Conservation (phyloP, 2,113 vertebrate species). For the Dipodomys ordii region DNA sequence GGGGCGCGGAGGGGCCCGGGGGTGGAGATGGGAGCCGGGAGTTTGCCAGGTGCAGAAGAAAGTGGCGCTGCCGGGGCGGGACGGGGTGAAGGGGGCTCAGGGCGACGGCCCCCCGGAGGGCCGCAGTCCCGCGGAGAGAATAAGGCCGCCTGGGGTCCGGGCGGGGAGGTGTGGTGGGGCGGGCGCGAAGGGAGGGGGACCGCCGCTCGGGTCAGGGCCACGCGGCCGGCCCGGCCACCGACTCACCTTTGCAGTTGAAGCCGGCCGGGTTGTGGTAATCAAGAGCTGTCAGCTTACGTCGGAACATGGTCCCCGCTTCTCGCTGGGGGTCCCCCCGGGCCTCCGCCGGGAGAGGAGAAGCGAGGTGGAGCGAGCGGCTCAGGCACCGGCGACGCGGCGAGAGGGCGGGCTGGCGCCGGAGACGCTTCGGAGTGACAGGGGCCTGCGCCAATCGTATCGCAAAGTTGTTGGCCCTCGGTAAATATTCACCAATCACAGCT, state of each 20-base stretch:
- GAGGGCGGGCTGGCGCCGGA: background rate
- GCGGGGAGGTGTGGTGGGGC: background rate
- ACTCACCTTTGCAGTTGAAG: slow-evolving; percentile 94
- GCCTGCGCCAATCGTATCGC: rapidly evolving
- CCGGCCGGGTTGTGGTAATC: slow-evolving; percentile 94
- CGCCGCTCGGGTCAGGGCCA: background rate
- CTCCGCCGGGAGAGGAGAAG: background rate
- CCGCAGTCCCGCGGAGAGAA: background rate
- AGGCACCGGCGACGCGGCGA: background rate
- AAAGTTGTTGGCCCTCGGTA: no score
- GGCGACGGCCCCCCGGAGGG: background rate
- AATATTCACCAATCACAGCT: slow-evolving; percentile 57
- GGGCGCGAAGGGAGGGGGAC: background rate
- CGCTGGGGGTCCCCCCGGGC: slow-evolving; percentile 33
- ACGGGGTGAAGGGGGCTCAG: background rate
- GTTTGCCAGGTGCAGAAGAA: background rate
- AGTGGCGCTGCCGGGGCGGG: background rate
- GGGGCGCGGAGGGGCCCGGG: background rate
- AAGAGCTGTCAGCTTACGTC: slow-evolving; percentile 94
- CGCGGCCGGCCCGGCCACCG: background rate
- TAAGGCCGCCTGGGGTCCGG: background rate
- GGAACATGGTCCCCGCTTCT: slow-evolving; percentile 89
- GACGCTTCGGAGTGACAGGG: background rate
- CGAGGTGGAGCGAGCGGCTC: background rate
- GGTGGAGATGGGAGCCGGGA: background rate